Evolutionary conservation across 2,888 invertebrate genomes (phyloP).

Genomic region (Chromoteleia sp.): DNA sequence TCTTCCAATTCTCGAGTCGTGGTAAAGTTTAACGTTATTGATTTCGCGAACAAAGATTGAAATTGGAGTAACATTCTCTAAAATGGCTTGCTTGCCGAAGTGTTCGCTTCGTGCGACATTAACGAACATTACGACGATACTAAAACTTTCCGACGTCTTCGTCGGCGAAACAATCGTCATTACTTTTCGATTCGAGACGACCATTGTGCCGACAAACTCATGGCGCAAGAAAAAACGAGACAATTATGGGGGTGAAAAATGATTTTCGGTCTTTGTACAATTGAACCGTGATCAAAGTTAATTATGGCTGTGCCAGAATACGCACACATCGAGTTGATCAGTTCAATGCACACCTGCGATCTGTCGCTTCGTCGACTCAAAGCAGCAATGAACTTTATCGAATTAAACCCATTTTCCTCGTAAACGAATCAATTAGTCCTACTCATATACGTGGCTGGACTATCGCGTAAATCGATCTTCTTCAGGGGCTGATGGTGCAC

Average conservation of each 20-base stretch:
- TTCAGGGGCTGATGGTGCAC: slow-evolving; percentile 55
- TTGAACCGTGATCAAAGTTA: slow-evolving; percentile 59
- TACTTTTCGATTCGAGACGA: slow-evolving; percentile 31
- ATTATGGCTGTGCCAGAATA: slow-evolving; percentile 67
- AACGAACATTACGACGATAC: slow-evolving; percentile 42
- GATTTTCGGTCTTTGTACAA: slow-evolving; percentile 42
- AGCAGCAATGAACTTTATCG: slow-evolving; percentile 73
- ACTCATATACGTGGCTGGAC: slow-evolving; percentile 63
- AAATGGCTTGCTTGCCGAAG: slow-evolving; percentile 43
- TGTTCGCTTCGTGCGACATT: slow-evolving; percentile 41
- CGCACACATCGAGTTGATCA: slow-evolving; percentile 66
- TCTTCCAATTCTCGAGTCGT: slow-evolving; percentile 13
- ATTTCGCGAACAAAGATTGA: slow-evolving; percentile 55
- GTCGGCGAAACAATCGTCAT: slow-evolving; percentile 42
- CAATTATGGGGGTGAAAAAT: slow-evolving; percentile 39
- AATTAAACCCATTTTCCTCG: slow-evolving; percentile 72
- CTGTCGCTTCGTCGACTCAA: slow-evolving; percentile 72
- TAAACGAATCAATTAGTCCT: slow-evolving; percentile 71
- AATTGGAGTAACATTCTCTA: slow-evolving; percentile 43
- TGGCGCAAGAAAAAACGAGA: slow-evolving; percentile 13
- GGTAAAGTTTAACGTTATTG: slow-evolving; percentile 51
- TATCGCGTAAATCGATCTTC: slow-evolving; percentile 66
- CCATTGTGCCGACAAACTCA: slow-evolving; percentile 36
- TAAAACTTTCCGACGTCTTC: slow-evolving; percentile 38
- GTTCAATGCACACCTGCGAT: slow-evolving; percentile 46